phyloP scores from a whole-genome alignment of 2,888 invertebrate genomes.

The Philereme transversata region DNA sequence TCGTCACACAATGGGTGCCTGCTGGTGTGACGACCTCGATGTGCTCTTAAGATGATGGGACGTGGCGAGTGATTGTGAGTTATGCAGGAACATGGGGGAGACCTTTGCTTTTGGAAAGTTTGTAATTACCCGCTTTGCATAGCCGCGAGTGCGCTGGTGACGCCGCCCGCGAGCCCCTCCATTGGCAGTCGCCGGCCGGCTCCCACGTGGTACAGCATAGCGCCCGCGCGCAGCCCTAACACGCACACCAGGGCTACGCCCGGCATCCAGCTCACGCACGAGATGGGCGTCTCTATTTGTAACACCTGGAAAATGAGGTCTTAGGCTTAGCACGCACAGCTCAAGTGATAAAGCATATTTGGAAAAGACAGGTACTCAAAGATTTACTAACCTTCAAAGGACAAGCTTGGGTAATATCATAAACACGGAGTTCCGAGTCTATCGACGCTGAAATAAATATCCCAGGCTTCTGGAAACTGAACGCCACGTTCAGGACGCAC shows the following conservation, averaged over 20 bases:
- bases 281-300: constrained; percentile 55
- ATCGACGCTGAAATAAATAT: constrained; percentile 67
- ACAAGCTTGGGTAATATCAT: constrained; percentile 58
- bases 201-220: constrained; percentile 55
- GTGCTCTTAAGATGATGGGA: too few relatives aligned
- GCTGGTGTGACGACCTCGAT: too few relatives aligned
- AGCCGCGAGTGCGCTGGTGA: constrained; percentile 53
- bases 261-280: constrained; percentile 64
- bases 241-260: constrained; percentile 53
- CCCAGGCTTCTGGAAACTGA: constrained; percentile 60
- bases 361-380: not conserved
- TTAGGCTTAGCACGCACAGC: not conserved
- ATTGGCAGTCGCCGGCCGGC: constrained; percentile 52
- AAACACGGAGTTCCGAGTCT: constrained; percentile 68
- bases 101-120: too few relatives aligned
- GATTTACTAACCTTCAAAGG: constrained; percentile 61
- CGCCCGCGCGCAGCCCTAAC: constrained; percentile 48
- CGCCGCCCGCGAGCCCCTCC: constrained; percentile 48
- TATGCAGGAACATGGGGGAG: too few relatives aligned
- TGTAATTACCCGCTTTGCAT: constrained; percentile 57
- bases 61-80: too few relatives aligned
- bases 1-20: too few relatives aligned
- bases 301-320: constrained; percentile 50
- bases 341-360: not conserved
- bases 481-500: constrained; percentile 63